Conservation (phyloP, 2,888 invertebrate genomes). For the Dione vanillae region DNA sequence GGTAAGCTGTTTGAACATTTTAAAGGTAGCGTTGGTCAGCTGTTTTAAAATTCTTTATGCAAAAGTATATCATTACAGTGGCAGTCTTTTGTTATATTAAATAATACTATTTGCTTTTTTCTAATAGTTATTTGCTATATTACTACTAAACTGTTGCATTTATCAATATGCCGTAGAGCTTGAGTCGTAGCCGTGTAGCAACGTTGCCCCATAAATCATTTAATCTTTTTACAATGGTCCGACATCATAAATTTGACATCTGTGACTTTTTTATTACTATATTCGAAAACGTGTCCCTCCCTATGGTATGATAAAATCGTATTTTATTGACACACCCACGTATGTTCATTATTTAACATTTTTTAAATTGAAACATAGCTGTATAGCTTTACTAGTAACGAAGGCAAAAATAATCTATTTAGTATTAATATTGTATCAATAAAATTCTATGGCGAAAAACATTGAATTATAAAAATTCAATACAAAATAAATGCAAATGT, state of each 20-base stretch:
- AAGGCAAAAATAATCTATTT: slow-evolving; percentile 46
- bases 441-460: slow-evolving; percentile 39
- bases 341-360: slow-evolving; percentile 80
- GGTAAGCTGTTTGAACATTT: slow-evolving; percentile 37
- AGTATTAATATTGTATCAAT: slow-evolving; percentile 47
- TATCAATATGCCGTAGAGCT: slow-evolving; percentile 34
- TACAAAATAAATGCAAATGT: slow-evolving; percentile 69
- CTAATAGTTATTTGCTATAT: no score
- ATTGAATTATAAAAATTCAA: slow-evolving; percentile 40
- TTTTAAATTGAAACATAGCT: slow-evolving; percentile 73
- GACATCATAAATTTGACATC: slow-evolving; percentile 83
- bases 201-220: slow-evolving; percentile 76
- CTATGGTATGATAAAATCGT: slow-evolving; percentile 82
- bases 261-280: slow-evolving; percentile 84
- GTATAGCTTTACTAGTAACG: slow-evolving; percentile 50
- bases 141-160: no score
- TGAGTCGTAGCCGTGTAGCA: slow-evolving; percentile 52
- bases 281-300: slow-evolving; percentile 81
- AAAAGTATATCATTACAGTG: no score
- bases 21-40: slow-evolving; percentile 24
- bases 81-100: no score
- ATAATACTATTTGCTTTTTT: no score
- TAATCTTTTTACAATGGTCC: slow-evolving; percentile 83
- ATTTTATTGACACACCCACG: slow-evolving; percentile 75
- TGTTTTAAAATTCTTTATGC: neutral